Conservation (phyloP, 2,113 vertebrate species). For the Thymallus thymallus region DNA sequence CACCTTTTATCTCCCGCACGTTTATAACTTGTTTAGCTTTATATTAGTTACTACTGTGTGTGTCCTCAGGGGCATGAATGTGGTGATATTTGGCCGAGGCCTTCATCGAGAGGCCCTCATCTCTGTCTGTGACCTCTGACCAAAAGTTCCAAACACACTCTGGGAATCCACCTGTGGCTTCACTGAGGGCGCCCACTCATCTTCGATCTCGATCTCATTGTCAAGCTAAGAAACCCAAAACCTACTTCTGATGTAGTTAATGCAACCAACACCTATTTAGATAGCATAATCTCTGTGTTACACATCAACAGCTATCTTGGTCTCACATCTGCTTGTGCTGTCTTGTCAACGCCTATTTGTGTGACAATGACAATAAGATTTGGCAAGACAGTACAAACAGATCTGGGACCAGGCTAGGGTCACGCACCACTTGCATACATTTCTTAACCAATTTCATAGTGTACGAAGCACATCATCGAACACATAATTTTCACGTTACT, state of each 20-base stretch:
- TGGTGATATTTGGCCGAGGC: slow-evolving; percentile 77
- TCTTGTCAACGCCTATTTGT: no score
- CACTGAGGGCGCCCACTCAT: slow-evolving; percentile 72
- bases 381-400: no score
- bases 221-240: slow-evolving; percentile 70
- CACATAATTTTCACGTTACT: not conserved
- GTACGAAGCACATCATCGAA: no score
- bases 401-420: not conserved
- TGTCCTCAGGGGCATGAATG: slow-evolving; percentile 60
- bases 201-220: slow-evolving; percentile 58
- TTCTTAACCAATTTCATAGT: no score
- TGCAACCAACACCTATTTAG: not conserved
- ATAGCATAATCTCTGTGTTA: no score
- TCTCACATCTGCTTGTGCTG: no score
- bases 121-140: slow-evolving; percentile 70
- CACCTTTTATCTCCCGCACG: not conserved
- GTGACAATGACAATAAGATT: no score
- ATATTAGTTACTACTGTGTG: not conserved
- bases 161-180: slow-evolving; percentile 80
- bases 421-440: not conserved
- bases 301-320: no score
- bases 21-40: not conserved
- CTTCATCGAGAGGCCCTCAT: slow-evolving; percentile 78
- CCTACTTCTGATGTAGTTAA: no score
- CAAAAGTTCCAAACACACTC: slow-evolving; percentile 66